Evolutionary conservation across 2,888 invertebrate species (phyloP).

Genomic region (Pedicia rivosa): DNA sequence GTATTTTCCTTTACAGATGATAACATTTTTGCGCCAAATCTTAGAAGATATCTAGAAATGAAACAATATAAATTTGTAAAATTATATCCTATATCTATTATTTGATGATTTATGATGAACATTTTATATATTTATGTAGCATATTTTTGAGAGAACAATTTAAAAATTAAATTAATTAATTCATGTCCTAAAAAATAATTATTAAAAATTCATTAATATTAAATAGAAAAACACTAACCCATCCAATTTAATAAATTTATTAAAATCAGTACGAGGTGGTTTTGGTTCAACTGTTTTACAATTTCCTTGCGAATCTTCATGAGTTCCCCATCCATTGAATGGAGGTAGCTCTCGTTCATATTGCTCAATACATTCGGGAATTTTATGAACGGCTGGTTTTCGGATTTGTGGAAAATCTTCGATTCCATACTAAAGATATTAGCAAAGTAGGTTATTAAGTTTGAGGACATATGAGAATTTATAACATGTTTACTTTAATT

Average conservation of each 20-base stretch:
- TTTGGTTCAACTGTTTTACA: conserved; percentile 68
- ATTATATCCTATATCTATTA: too few relatives aligned
- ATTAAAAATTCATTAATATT: conserved; percentile 5
- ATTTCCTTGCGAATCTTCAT: conserved; percentile 80
- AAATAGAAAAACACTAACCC: conserved; percentile 31
- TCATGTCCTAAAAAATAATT: conserved; percentile 5
- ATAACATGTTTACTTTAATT: conserved; percentile 25
- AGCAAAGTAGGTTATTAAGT: not conserved
- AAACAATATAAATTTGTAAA: not conserved
- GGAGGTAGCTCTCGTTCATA: conserved; percentile 44
- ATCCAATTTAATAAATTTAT: conserved; percentile 67
- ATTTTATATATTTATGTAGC: too few relatives aligned
- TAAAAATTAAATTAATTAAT: too few relatives aligned
- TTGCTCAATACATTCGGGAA: conserved; percentile 14
- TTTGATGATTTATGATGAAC: too few relatives aligned
- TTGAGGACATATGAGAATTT: not conserved
- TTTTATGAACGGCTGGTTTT: conserved; percentile 16
- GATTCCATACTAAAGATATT: conserved; percentile 30
- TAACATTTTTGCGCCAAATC: conserved; percentile 64
- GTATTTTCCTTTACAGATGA: conserved; percentile 49
- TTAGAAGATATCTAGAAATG: conserved; percentile 32
- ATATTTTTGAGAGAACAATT: too few relatives aligned
- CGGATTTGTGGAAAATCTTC: conserved; percentile 22
- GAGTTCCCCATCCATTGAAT: conserved; percentile 81
- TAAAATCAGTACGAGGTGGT: conserved; percentile 57